Evolutionary conservation across 2,113 vertebrate genomes (phyloP), one percentile per base, ranked within the genome.

Genomic region (Patagioenas fasciata): DNA sequence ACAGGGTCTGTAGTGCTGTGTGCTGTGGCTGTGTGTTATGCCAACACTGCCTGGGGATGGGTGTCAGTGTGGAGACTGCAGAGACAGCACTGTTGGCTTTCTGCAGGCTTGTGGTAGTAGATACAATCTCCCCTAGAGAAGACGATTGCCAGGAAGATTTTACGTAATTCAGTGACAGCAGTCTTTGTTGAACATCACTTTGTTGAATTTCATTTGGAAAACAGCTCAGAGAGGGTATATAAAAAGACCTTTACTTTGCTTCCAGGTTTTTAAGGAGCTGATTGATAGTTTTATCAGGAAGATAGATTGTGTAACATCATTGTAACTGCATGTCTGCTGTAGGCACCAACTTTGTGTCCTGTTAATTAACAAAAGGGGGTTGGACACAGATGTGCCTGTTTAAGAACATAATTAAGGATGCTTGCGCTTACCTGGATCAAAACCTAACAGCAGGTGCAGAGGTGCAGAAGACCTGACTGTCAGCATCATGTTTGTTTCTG

Each of bases 1-100:
- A 7, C 36, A 28, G 84, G 28, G 47, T 21, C 48, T 0, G 1
- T 3, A 15, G 53, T 0, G 4, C 26, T 1, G 10, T 5, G 1
- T 1, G 11, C 10, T 7, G 21, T 0, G 0, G 29, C 61, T 80
- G 70, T 0, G 1, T 16, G n/a, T 53, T 57, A 2, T 42, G 85
- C 28, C 54, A 9, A 44, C 0, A 0, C 48, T 21, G 53, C 34
- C 58, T 10, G 69, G 44, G 36, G 48, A 21, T 5, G 15, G 70
- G 18, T 48, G n/a, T 15, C 5, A 2, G 0, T 2, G 12, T 11
- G 10, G n/a, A 42, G 38, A 21, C 7, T 15, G 64, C 53, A 9
- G n/a, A 8, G 26, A 20, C n/a, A 34, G 34, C 24, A 8, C 15
- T 28, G 42, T 67, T 32, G 56, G 34, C 80, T 44, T 84, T 31